Evolutionary conservation across 2,113 vertebrate species (phyloP).

Genomic region (Calidris pygmaea): DNA sequence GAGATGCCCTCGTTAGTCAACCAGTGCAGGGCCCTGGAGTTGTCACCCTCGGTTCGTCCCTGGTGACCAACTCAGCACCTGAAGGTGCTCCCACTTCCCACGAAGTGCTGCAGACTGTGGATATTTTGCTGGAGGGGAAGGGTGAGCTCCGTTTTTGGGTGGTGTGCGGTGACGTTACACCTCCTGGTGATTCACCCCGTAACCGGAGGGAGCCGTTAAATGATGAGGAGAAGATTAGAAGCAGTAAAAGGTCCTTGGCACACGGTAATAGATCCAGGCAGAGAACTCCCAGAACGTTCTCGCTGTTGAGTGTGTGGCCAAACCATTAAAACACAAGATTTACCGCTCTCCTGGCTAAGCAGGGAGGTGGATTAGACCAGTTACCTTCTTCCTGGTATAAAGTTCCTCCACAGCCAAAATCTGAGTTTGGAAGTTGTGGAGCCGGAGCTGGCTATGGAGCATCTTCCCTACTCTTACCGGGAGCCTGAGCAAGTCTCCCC

Average conservation of each 20-base stretch:
- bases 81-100: neutral
- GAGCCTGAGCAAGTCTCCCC: neutral
- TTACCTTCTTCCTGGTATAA: neutral
- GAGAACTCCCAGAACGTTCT: neutral
- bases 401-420: neutral
- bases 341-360: neutral
- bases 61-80: neutral
- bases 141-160: neutral
- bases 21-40: rapidly evolving
- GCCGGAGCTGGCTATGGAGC: neutral
- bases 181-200: neutral
- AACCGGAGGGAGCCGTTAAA: neutral
- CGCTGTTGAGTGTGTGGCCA: rapidly evolving
- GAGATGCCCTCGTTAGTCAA: neutral
- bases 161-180: neutral
- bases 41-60: neutral
- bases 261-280: neutral
- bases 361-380: neutral
- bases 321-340: neutral
- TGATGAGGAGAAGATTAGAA: neutral
- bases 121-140: neutral
- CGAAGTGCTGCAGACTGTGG: neutral
- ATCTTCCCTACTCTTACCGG: neutral
- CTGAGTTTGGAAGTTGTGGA: neutral
- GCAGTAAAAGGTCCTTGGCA: neutral